These are phyloP conservation scores for Suncus etruscus DNA, from an alignment of 2,113 vertebrate genomes.

Conservation along the genomic window DNA sequence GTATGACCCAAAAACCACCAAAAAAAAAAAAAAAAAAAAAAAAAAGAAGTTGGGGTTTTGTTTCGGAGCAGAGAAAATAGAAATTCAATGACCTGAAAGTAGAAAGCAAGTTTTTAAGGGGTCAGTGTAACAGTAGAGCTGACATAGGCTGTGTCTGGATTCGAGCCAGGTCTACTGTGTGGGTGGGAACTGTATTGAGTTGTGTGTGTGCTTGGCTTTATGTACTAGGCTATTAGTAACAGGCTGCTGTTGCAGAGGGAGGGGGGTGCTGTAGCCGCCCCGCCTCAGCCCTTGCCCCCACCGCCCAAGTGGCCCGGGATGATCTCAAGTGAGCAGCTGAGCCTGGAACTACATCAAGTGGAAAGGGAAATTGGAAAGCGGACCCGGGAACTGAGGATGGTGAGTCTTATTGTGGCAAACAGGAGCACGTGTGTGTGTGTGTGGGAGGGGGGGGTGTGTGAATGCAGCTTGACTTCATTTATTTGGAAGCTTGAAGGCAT, in stretches of 20 bases:
- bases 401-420: slow-evolving; percentile 82
- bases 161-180: slow-evolving; percentile 67
- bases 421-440: not conserved
- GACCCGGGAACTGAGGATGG: slow-evolving; percentile 96
- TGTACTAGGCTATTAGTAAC: slow-evolving; percentile 93
- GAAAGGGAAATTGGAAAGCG: slow-evolving; percentile 98
- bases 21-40: no score
- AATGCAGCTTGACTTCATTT: not conserved
- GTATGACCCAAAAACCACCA: no score
- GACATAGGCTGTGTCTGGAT: slow-evolving; percentile 47
- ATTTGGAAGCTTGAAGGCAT: no score
- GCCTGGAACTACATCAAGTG: slow-evolving; percentile 97
- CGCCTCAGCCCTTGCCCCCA: slow-evolving; percentile 87
- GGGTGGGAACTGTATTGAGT: slow-evolving; percentile 81
- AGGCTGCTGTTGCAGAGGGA: slow-evolving; percentile 96
- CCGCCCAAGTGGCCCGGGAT: slow-evolving; percentile 94
- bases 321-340: slow-evolving; percentile 96
- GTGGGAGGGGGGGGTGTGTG: slow-evolving; percentile 8
- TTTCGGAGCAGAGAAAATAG: slow-evolving; percentile 20
- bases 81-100: no score
- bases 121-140: not conserved
- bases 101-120: no score
- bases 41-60: not conserved
- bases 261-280: slow-evolving; percentile 89
- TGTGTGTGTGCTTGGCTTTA: slow-evolving; percentile 87